phyloP scores from a whole-genome alignment of 2,113 vertebrate species.

The Aleadryas rufinucha region DNA sequence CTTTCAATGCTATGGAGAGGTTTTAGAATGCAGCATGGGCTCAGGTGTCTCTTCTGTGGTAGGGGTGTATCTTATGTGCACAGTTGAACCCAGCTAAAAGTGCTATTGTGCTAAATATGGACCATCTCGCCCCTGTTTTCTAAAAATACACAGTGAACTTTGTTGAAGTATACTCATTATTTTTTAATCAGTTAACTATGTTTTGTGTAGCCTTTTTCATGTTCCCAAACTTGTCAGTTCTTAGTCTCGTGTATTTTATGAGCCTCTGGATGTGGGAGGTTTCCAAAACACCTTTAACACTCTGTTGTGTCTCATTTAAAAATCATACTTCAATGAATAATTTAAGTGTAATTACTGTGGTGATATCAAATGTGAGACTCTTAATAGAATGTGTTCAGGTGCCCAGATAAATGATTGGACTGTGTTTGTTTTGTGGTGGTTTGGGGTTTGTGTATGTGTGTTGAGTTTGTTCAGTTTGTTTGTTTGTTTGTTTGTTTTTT shows the following conservation, averaged over 20 bases:
- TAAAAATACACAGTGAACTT: background rate
- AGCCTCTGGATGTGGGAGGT: background rate
- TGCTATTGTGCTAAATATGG: background rate
- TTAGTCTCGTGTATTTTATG: background rate
- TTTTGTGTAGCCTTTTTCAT: background rate
- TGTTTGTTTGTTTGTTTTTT: background rate
- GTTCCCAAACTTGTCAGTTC: background rate
- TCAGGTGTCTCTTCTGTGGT: rapidly evolving
- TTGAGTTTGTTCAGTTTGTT: no score
- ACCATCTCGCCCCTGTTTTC: background rate
- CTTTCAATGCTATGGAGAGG: background rate
- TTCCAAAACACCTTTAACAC: background rate
- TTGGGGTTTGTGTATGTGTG: no score
- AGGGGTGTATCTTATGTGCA: rapidly evolving
- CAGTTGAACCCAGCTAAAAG: background rate
- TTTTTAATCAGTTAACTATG: background rate
- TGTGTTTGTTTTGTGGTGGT: background rate
- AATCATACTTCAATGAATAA: background rate
- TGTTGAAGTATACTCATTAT: background rate
- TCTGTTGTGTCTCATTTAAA: background rate
- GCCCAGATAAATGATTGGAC: background rate
- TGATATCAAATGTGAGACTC: background rate
- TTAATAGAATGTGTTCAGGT: background rate
- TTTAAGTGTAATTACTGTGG: background rate
- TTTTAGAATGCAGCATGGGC: background rate